These are phyloP conservation scores for Aleiodes sp. DNA, from an alignment of 1,140 invertebrate species.

Conservation along the genomic window DNA sequence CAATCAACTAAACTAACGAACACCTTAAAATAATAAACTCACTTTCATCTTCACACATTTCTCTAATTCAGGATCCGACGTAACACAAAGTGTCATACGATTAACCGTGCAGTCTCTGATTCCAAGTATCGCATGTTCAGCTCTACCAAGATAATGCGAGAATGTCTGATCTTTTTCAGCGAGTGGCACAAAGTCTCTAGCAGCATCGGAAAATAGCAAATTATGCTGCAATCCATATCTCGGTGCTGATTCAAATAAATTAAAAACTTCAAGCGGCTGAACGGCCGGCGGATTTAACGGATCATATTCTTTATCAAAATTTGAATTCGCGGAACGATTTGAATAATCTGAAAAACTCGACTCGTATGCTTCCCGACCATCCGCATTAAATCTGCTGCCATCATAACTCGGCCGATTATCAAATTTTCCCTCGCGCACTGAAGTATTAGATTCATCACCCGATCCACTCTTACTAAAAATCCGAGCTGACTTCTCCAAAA, in stretches of 20 bases:
- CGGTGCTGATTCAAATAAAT: slow-evolving; percentile 76
- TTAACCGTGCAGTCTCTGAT: slow-evolving; percentile 83
- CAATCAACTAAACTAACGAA: no score
- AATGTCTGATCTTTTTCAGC: slow-evolving; percentile 72
- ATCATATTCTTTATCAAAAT: background rate
- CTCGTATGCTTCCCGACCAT: no score
- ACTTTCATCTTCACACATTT: slow-evolving; percentile 97
- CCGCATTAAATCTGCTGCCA: slow-evolving; percentile 37
- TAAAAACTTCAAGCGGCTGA: slow-evolving; percentile 69
- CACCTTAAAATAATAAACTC: slow-evolving; percentile 71
- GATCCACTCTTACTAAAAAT: slow-evolving; percentile 57
- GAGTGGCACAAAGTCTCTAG: slow-evolving; percentile 71
- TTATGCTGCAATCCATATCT: slow-evolving; percentile 74
- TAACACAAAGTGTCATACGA: slow-evolving; percentile 86
- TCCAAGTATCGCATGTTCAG: slow-evolving; percentile 75
- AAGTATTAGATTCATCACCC: slow-evolving; percentile 21
- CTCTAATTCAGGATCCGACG: slow-evolving; percentile 87
- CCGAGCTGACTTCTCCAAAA: slow-evolving; percentile 67
- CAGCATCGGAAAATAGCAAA: slow-evolving; percentile 77
- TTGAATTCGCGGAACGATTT: background rate
- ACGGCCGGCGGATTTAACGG: slow-evolving; percentile 30
- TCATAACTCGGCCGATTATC: slow-evolving; percentile 41
- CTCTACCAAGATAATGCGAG: slow-evolving; percentile 69
- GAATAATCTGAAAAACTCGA: no score
- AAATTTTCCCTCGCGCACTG: slow-evolving; percentile 11